phyloP scores from a whole-genome alignment of 2,888 invertebrate species.

The Agrilus mali region DNA sequence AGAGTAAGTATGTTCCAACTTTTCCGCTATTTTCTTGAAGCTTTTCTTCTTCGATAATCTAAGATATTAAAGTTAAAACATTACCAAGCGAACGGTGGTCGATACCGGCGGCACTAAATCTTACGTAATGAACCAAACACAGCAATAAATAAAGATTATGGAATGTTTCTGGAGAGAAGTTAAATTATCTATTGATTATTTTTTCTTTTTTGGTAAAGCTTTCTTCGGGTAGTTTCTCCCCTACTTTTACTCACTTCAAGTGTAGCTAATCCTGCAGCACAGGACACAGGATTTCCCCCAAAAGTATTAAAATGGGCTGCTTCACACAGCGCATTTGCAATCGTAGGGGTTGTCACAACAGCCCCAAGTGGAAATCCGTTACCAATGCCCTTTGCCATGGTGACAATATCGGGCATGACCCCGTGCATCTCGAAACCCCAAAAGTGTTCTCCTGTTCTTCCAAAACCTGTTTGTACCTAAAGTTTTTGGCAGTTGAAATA shows the following conservation, averaged over 20 bases:
- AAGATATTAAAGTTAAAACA: slow-evolving; percentile 11
- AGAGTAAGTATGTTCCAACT: slow-evolving; percentile 72
- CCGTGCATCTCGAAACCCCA: slow-evolving; percentile 94
- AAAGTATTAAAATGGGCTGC: slow-evolving; percentile 90
- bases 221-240: not conserved
- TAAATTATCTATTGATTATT: too few relatives aligned
- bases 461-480: slow-evolving; percentile 92
- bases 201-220: too few relatives aligned
- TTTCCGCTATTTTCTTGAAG: slow-evolving; percentile 63
- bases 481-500: not conserved
- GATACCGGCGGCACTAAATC: too few relatives aligned
- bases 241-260: slow-evolving; percentile 55
- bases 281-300: slow-evolving; percentile 89
- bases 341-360: slow-evolving; percentile 81
- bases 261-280: slow-evolving; percentile 80
- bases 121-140: too few relatives aligned
- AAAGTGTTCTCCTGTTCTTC: slow-evolving; percentile 82
- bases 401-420: slow-evolving; percentile 85
- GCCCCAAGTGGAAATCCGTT: slow-evolving; percentile 96
- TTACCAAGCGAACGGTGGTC: not conserved
- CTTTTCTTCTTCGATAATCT: slow-evolving; percentile 82
- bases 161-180: too few relatives aligned
- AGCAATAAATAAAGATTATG: too few relatives aligned
- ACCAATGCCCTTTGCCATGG: slow-evolving; percentile 89
- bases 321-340: slow-evolving; percentile 62